Percentiles rank a stretch among this genome's conserved stretches.
phyloP scores from a whole-genome alignment of 2,797 vertebrate species.

The Sciaenops ocellatus region DNA sequence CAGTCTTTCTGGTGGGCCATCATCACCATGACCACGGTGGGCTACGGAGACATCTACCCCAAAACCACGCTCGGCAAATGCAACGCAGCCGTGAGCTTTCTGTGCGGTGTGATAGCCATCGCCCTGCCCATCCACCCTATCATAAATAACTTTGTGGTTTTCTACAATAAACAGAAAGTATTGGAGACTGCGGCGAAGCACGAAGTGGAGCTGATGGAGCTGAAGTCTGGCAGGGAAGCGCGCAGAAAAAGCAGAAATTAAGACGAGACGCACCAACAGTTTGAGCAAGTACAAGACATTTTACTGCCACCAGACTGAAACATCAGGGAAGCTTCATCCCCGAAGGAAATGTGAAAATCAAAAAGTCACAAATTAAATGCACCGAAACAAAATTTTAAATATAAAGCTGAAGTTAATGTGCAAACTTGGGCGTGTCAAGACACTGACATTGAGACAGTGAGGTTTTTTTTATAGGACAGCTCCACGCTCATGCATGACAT shows the following conservation, averaged over 20 bases:
- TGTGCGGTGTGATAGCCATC: constrained; percentile 97
- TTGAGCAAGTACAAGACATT: not conserved
- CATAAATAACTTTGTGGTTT: constrained; percentile 98
- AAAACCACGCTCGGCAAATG: constrained; percentile 97
- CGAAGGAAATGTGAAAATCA: not conserved
- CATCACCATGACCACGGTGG: constrained; percentile 99
- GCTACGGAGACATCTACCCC: constrained; percentile 97
- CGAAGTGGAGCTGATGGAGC: constrained; percentile 95
- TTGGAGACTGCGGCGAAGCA: constrained; percentile 96
- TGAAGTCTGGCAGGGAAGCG: constrained; percentile 83
- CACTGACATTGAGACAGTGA: not conserved
- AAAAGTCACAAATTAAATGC: not conserved
- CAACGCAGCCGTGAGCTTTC: constrained; percentile 97
- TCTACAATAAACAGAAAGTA: constrained; percentile 96
- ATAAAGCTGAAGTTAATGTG: not conserved
- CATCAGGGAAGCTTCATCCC: not conserved
- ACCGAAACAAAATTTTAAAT: not conserved
- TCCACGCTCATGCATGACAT: not conserved
- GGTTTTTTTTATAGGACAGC: not conserved
- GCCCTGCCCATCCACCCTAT: constrained; percentile 98
- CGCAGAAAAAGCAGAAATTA: constrained; percentile 67
- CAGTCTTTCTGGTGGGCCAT: constrained; percentile 99
- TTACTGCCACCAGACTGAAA: not conserved
- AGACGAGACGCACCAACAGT: not conserved
- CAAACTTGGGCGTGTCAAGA: not conserved